Evolutionary conservation across 2,113 vertebrate species (phyloP).

Genomic region (Leptodactylus fuscus): DNA sequence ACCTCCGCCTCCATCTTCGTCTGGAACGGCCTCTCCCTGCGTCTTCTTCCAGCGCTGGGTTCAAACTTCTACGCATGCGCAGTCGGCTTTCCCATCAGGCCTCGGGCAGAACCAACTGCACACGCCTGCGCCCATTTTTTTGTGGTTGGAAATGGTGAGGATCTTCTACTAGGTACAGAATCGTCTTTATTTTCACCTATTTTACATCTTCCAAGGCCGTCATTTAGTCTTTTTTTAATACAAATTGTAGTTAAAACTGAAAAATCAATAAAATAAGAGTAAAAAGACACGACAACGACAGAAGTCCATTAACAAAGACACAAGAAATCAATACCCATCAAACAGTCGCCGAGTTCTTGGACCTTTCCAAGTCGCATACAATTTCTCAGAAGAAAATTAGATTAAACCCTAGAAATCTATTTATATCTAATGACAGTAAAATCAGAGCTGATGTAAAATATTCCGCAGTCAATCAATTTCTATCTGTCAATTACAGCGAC

Average conservation of each 20-base stretch:
- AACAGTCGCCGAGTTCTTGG: not conserved
- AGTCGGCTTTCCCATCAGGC: too few species aligned
- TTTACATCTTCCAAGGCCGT: not conserved
- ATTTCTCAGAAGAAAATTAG: conserved; percentile 16
- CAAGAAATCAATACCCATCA: conserved; percentile 2
- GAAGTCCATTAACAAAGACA: conserved; percentile 1
- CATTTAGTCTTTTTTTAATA: not conserved
- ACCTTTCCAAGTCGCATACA: not conserved
- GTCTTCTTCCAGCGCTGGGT: too few species aligned
- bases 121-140: too few species aligned
- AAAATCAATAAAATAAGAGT: not conserved
- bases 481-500: not conserved
- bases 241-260: not conserved
- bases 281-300: not conserved
- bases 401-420: not conserved
- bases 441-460: not conserved
- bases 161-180: not conserved
- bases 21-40: too few species aligned
- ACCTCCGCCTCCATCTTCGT: too few species aligned
- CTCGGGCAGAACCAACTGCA: too few species aligned
- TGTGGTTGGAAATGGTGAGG: not conserved
- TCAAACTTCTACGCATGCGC: too few species aligned
- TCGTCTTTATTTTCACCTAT: not conserved
- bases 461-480: not conserved
- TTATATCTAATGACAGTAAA: not conserved